Evolutionary conservation across 2,888 invertebrate genomes (phyloP).

Genomic region (Nomada ferruginata): DNA sequence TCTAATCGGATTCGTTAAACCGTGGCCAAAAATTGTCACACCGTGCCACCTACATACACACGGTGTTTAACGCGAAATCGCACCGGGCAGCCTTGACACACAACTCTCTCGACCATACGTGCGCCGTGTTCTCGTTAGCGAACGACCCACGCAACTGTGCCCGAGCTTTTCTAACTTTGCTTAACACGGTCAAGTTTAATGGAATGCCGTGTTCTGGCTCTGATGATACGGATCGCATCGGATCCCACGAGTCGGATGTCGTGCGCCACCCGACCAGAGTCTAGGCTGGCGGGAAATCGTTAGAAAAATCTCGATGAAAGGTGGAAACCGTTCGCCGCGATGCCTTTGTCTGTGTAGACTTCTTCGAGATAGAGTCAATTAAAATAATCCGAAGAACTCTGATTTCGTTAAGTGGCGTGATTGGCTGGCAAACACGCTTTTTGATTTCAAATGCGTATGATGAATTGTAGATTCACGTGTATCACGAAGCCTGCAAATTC

Average conservation of each 20-base stretch:
- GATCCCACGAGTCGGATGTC: conserved; percentile 17
- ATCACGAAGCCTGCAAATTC: too few species aligned
- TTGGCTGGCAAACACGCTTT: too few species aligned
- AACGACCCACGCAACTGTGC: conserved; percentile 22
- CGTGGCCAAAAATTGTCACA: conserved; percentile 14
- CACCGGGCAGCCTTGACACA: conserved; percentile 51
- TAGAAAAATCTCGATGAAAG: too few species aligned
- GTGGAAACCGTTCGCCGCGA: too few species aligned
- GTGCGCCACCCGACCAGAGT: conserved; percentile 13
- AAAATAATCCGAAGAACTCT: too few species aligned
- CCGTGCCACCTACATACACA: background rate
- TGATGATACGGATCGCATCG: conserved; percentile 30
- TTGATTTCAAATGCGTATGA: too few species aligned
- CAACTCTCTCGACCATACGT: conserved; percentile 20
- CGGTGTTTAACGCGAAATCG: background rate
- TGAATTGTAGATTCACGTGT: too few species aligned
- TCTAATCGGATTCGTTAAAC: conserved; percentile 4
- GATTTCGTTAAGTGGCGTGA: too few species aligned
- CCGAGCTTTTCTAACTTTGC: conserved; percentile 32
- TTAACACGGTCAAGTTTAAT: conserved; percentile 57
- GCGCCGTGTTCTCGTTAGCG: conserved; percentile 37
- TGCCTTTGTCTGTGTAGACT: too few species aligned
- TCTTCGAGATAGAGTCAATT: too few species aligned
- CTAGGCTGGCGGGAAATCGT: too few species aligned
- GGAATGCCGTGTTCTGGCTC: conserved; percentile 18